Evolutionary conservation across 1,140 invertebrate genomes (phyloP), one percentile per base, ranked within the genome.

Genomic region (Nasonia longicornis): DNA sequence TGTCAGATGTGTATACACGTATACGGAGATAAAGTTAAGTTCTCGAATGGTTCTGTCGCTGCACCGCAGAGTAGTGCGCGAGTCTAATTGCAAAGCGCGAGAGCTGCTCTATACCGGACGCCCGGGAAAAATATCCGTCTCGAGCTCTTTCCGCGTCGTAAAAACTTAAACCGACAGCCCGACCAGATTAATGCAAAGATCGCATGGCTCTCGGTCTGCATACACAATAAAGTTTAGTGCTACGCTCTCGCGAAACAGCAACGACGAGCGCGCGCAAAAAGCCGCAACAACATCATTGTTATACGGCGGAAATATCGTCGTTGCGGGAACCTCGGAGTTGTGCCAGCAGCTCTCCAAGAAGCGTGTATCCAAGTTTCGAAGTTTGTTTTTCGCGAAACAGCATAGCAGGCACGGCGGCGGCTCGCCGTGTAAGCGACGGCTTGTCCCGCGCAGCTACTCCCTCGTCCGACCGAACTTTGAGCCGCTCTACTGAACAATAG

Each of bases 381-480:
- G 80, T 80, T 81, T 79, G 74, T 81, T 81, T 81, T 79, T 80
- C 48, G 42, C 48, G 42, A 42, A 70, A 80, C 29, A 52, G 12
- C 48, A 52, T 2, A 20, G 29, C 3, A 6, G 35, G 58, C 35
- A 8, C 35, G 35, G 38, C 8, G 6, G 38, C 10, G 38, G 38
- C 4, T 42, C 52, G 26, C n/a, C 52, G 58, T 83, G 79, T 79
- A 22, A 38, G 58, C 79, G 74, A 79, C 76, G 63, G 76, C 79
- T 78, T 81, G 82, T 82, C 72, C 63, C 20, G 14, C 6, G 63
- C 76, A 82, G 14, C 42, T 29, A 22, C n/a, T 48, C 22, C 42
- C 48, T 26, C 48, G 80, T 63, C 73, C n/a, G 80, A 81, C 74
- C 80, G 38, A 77, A 82, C 81, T 82, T 78, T 78, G 76, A 82